Percentiles rank a stretch among this genome's conserved stretches.
phyloP scores from a whole-genome alignment of 2,113 vertebrate species.

The Oceanodroma tethys region DNA sequence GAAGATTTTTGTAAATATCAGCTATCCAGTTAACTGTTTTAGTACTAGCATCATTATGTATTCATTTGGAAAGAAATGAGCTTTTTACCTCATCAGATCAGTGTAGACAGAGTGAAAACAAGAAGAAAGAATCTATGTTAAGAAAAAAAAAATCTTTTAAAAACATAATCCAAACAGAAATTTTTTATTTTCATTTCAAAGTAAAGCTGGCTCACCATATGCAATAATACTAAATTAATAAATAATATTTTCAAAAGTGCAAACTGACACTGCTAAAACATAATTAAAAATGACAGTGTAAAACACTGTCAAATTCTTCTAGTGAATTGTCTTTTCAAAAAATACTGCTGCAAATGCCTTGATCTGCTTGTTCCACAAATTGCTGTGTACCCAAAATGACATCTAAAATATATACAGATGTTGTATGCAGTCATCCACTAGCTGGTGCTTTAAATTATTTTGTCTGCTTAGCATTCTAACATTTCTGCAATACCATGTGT shows the following conservation, averaged over 20 bases:
- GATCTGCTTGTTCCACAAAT: constrained; percentile 34
- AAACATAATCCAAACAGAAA: background rate
- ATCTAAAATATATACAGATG: constrained; percentile 21
- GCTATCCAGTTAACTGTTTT: constrained; percentile 65
- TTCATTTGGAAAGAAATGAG: constrained; percentile 54
- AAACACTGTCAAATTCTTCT: background rate
- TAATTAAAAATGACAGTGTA: constrained; percentile 14
- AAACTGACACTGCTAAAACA: background rate
- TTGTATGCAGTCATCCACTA: background rate
- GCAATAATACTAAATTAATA: constrained; percentile 18
- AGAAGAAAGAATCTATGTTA: background rate
- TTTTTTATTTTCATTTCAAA: constrained; percentile 4
- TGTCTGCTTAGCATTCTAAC: background rate
- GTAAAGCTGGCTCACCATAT: background rate
- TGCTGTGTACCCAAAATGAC: background rate
- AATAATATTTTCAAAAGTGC: constrained; percentile 5
- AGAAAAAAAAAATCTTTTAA: background rate
- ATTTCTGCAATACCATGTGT: background rate
- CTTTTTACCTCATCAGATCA: background rate
- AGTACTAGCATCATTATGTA: constrained; percentile 36
- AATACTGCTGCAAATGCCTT: background rate
- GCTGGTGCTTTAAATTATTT: background rate
- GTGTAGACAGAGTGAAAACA: background rate
- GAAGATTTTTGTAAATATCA: constrained; percentile 73
- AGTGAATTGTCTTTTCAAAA: background rate